phyloP scores from a whole-genome alignment of 2,113 vertebrate genomes.

The Galeopterus variegatus region DNA sequence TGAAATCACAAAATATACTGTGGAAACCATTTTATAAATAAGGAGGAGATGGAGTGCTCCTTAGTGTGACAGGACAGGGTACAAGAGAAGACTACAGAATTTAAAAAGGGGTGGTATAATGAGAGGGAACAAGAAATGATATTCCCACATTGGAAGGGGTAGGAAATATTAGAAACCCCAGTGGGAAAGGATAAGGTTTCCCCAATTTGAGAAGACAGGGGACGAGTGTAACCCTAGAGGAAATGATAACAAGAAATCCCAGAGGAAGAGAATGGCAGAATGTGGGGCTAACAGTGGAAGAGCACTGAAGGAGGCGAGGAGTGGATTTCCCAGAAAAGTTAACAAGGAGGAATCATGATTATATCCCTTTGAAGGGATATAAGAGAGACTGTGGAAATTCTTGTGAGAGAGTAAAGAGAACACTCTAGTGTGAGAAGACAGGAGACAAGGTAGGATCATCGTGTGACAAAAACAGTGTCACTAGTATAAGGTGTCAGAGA shows the following conservation, averaged over 20 bases:
- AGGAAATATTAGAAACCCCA: conserved; percentile 38
- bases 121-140: conserved; percentile 27
- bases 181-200: not conserved
- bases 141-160: not conserved
- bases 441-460: not conserved
- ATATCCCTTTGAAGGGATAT: not conserved
- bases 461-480: conserved; percentile 44
- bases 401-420: conserved; percentile 3
- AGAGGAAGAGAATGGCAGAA: conserved; percentile 9
- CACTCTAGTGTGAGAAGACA: not conserved
- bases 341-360: not conserved
- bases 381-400: conserved; percentile 3
- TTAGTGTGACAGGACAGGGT: not conserved
- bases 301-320: not conserved
- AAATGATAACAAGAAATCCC: conserved; percentile 27
- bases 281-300: not conserved
- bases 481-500: conserved; percentile 28
- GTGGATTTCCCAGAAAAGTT: not conserved
- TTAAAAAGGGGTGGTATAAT: not conserved
- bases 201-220: conserved; percentile 44
- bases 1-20: not conserved
- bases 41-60: not conserved
- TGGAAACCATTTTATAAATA: conserved; percentile 28
- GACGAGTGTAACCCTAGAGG: not conserved
- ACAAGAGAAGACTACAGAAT: not conserved